Evolutionary conservation across 2,797 vertebrate genomes (phyloP).

Genomic region (Zenarchopterus dispar): DNA sequence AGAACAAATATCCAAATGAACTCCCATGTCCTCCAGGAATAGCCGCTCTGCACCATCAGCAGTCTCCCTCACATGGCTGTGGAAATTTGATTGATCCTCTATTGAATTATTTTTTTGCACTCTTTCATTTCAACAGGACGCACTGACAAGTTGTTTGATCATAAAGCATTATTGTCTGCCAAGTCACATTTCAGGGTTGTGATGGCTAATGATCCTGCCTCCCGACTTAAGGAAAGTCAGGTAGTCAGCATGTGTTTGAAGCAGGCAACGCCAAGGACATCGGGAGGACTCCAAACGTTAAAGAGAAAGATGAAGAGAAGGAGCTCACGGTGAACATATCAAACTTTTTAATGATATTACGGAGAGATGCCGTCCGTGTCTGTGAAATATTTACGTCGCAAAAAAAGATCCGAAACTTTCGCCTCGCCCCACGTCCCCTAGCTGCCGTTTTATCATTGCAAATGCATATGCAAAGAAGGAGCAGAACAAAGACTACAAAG

Average conservation of each 20-base stretch:
- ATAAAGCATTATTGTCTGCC: conserved; percentile 87
- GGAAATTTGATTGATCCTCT: conserved; percentile 87
- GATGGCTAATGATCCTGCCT: conserved; percentile 88
- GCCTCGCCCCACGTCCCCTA: conserved; percentile 49
- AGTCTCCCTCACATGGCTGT: conserved; percentile 83
- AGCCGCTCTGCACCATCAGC: conserved; percentile 86
- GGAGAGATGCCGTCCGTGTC: conserved; percentile 61
- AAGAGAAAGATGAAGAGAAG: conserved; percentile 77
- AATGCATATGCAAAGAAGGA: conserved; percentile 53
- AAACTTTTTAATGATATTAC: conserved; percentile 83
- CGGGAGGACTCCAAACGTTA: conserved; percentile 74
- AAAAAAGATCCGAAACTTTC: conserved; percentile 57
- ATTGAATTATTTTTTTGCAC: conserved; percentile 87
- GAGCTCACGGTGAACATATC: conserved; percentile 62
- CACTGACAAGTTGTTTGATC: conserved; percentile 89
- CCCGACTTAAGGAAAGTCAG: conserved; percentile 84
- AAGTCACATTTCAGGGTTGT: conserved; percentile 86
- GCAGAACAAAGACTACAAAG: conserved; percentile 65
- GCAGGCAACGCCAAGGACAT: conserved; percentile 82
- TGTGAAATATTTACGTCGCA: conserved; percentile 67
- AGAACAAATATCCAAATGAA: conserved; percentile 91
- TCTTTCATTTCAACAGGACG: conserved; percentile 85
- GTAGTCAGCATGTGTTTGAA: conserved; percentile 88
- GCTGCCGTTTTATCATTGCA: conserved; percentile 60
- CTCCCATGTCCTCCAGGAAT: conserved; percentile 88